These are phyloP conservation scores for Chelmon rostratus DNA, from an alignment of 2,797 vertebrate genomes.

Conservation along the genomic window DNA sequence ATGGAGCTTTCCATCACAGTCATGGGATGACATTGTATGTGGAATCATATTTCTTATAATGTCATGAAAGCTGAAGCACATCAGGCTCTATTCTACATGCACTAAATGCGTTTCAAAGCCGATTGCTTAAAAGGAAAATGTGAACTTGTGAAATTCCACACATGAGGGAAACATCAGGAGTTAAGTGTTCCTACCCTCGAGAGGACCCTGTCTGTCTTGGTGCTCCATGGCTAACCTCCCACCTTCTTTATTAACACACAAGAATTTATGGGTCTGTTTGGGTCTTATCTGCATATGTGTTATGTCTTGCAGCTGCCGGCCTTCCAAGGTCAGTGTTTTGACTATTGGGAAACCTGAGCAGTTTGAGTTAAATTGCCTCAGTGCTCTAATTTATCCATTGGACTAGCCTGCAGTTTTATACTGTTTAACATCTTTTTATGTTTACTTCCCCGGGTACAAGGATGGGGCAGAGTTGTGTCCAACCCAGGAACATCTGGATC, in stretches of 20 bases:
- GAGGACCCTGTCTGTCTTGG: constrained; percentile 38
- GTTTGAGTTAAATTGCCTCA: constrained; percentile 67
- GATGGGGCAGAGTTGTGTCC: constrained; percentile 50
- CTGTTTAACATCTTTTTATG: constrained; percentile 71
- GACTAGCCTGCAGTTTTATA: constrained; percentile 43
- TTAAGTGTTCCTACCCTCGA: constrained; percentile 14
- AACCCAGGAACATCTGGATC: constrained; percentile 68
- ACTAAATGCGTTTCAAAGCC: constrained; percentile 13
- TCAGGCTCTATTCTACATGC: not conserved
- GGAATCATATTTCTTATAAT: constrained; percentile 26
- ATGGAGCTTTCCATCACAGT: constrained; percentile 43
- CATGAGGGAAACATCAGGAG: constrained; percentile 19
- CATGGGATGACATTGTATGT: constrained; percentile 13
- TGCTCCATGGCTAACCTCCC: constrained; percentile 35
- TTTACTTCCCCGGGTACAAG: constrained; percentile 69
- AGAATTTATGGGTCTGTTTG: constrained; percentile 51
- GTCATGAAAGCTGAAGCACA: constrained; percentile 33
- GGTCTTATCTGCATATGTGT: constrained; percentile 59
- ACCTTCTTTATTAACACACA: constrained; percentile 60
- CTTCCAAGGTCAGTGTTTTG: constrained; percentile 73
- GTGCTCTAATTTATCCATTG: constrained; percentile 57
- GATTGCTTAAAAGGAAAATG: constrained; percentile 11
- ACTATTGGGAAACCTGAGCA: constrained; percentile 71
- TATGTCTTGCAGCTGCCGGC: constrained; percentile 67
- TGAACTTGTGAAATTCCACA: constrained; percentile 4